Evolutionary conservation across 2,113 vertebrate species (phyloP), one percentile per base, ranked within the genome.

Genomic region (Odocoileus virginianus): DNA sequence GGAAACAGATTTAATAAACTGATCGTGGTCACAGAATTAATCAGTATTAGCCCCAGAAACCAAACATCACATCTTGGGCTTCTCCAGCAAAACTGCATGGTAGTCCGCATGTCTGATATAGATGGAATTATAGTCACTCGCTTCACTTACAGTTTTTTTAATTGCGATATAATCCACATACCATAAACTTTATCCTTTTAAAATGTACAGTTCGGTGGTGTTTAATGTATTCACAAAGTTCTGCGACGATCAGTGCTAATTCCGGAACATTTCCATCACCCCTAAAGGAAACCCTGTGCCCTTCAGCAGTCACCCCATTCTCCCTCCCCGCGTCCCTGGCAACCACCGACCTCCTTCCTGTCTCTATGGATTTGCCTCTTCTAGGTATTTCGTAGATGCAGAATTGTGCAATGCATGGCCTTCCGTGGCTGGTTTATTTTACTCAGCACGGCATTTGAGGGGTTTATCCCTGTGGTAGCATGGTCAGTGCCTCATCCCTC

Each of bases 331-430:
- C 0, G 0, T 28, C 25, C 14, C 27, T 12, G 6, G 74, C 30
- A 40, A 28, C 54, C 27, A 27, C 6, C 1, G 1, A 6, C 23
- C 33, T 45, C 1, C 58, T 55, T 89, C 43, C 52, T 40, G 5
- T 78, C 10, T 52, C n/a, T 16, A 2, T 1, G 6, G 33, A 54
- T 83, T 25, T 83, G 6, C 33, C 33, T 25, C 19, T 83, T 36
- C 11, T 83, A 50, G 40, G n/a, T 40, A 5, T 87, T 64, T 43
- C 10, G 3, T 7, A 5, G 13, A 8, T 52, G 30, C 19, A 67
- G 47, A 64, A 2, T 5, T 2, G 1, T 27, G 0, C 8, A 2
- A 2, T 28, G 3, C 15, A 0, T 28, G 47, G 33, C 19, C 61
- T 76, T 57, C 36, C n/a, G 0, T 21, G 27, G 15, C 57, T 27